phyloP scores from a whole-genome alignment of 2,888 invertebrate species.

The Spialia ferax region DNA sequence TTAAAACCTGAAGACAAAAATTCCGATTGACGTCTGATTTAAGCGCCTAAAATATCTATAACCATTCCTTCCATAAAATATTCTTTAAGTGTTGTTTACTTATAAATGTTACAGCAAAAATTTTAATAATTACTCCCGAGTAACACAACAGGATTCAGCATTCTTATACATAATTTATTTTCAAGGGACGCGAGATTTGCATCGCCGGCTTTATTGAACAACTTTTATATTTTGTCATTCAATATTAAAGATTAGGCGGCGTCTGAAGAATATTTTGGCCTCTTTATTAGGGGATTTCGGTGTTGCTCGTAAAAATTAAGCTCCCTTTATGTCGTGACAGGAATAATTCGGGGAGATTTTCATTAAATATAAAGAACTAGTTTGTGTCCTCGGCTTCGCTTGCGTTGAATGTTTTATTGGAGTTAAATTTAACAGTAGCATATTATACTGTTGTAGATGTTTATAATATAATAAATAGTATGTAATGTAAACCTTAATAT shows the following conservation, averaged over 20 bases:
- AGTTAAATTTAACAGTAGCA: background rate
- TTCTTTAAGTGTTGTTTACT: background rate
- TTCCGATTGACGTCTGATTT: no score
- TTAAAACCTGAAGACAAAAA: no score
- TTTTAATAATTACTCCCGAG: conserved; percentile 18
- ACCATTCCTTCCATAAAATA: background rate
- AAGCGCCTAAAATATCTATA: background rate
- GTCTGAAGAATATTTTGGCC: conserved; percentile 57
- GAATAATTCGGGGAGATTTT: conserved; percentile 58
- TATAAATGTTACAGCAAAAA: background rate
- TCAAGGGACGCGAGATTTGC: conserved; percentile 67
- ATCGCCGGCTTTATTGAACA: conserved; percentile 72
- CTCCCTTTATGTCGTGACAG: conserved; percentile 48
- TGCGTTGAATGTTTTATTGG: background rate
- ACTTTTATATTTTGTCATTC: conserved; percentile 75
- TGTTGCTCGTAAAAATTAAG: conserved; percentile 57
- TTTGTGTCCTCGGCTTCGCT: background rate
- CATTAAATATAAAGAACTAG: conserved; percentile 52
- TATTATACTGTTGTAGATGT: no score
- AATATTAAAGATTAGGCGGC: conserved; percentile 69
- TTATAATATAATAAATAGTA: no score
- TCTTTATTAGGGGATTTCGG: conserved; percentile 50
- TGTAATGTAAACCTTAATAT: no score
- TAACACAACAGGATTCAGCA: conserved; percentile 4
- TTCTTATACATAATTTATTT: conserved; percentile 74